Percentiles rank a stretch among this genome's conserved stretches.
phyloP scores from a whole-genome alignment of 2,888 invertebrate genomes.

The Acrobasis repandana region DNA sequence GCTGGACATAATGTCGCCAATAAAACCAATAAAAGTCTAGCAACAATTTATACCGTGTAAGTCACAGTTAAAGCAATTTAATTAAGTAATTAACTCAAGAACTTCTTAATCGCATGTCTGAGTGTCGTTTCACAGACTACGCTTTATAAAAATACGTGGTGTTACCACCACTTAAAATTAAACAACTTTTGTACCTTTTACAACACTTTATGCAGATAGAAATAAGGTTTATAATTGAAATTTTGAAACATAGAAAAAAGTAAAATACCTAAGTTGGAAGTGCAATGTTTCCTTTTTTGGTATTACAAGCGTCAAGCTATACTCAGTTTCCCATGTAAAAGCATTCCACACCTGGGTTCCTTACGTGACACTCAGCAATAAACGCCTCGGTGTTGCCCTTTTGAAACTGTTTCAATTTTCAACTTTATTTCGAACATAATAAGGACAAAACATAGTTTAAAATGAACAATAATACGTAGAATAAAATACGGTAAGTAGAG shows the following conservation, averaged over 20 bases:
- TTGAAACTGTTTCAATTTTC: conserved; percentile 29
- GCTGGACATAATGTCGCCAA: conserved; percentile 10
- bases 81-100: conserved; percentile 64
- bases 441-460: conserved; percentile 36
- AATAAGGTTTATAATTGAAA: conserved; percentile 34
- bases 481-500: conserved; percentile 71
- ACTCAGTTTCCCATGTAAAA: conserved; percentile 68
- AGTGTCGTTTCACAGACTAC: conserved; percentile 47
- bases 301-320: conserved; percentile 65
- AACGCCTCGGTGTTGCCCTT: conserved; percentile 34
- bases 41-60: conserved; percentile 42
- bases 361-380: conserved; percentile 75
- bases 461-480: conserved; percentile 34
- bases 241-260: conserved; percentile 27
- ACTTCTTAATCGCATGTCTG: conserved; percentile 60
- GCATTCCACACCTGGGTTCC: conserved; percentile 75
- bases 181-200: background rate
- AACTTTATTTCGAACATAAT: conserved; percentile 34
- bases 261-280: conserved; percentile 36
- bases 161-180: conserved; percentile 28
- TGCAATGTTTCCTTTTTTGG: conserved; percentile 55
- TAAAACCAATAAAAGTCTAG: conserved; percentile 31
- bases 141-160: conserved; percentile 44
- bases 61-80: conserved; percentile 53
- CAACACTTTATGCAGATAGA: conserved; percentile 25